Evolutionary conservation across 2,797 vertebrate genomes (phyloP), one percentile per base, ranked within the genome.

Genomic region (Microchirus variegatus): DNA sequence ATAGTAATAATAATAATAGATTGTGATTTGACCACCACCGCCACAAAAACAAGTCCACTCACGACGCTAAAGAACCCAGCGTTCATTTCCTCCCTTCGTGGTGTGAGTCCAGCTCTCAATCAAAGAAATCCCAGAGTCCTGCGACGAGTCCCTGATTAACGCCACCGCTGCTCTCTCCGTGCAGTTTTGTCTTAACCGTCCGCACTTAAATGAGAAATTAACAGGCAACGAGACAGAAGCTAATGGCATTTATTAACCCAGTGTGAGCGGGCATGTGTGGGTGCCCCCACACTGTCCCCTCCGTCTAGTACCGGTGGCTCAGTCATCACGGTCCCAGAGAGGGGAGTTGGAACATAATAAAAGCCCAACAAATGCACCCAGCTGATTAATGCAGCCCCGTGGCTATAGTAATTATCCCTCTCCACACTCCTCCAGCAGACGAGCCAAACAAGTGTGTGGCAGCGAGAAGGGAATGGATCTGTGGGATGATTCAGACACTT

Each of bases 401-500:
- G 95, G 95, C 94, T 93, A 94, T 94, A 94, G 94, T 93, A 96
- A 96, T 96, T 95, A 96, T 95, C 94, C 92, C 91, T 92, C 93
- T 86, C 88, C 87, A 88, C 84, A 93, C 94, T 94, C 93, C 93
- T 89, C 92, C 78, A 38, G 75, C 80, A 71, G 65, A 83, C n/a
- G 65, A 71, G 77, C 87, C 84, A 85, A 84, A 86, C 75, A 73
- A 82, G 83, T 75, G 66, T 70, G 77, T 63, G 67, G 66, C 78
- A 75, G 73, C 1, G 18, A 69, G 71, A 84, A 69, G 47, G 43
- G 70, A 76, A 59, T 43, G 63, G 59, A 75, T 80, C 55, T 67
- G 65, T 73, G 59, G 47, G 63, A 71, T 62, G 63, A 71, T 62
- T 71, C 63, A 41, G 63, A 42, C 52, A 69, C 36, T 47, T 59